phyloP scores from a whole-genome alignment of 1,140 invertebrate genomes.

The Apocrypta bakeri region DNA sequence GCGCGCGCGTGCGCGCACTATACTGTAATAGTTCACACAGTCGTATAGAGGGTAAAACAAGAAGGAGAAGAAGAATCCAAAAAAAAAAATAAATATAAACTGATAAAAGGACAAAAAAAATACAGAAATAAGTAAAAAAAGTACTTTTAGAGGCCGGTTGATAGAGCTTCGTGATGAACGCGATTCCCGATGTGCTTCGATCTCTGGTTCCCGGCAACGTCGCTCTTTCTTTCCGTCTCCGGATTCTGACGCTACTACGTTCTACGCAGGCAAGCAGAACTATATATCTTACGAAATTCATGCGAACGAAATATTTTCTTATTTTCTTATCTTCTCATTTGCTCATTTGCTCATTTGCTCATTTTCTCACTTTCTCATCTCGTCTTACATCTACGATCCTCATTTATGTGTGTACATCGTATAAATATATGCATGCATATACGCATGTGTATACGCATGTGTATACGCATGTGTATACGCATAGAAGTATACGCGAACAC shows the following conservation, averaged over 20 bases:
- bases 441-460: background rate
- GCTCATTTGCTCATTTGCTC: no score
- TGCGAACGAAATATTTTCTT: background rate
- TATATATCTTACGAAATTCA: no score
- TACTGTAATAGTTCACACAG: conserved; percentile 58
- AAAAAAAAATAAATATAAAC: conserved; percentile 43
- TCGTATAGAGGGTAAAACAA: conserved; percentile 61
- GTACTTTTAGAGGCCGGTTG: conserved; percentile 49
- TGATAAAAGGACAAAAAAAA: conserved; percentile 41
- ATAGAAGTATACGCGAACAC: background rate
- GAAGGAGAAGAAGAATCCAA: conserved; percentile 33
- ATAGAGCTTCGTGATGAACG: conserved; percentile 49
- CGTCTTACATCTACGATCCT: no score
- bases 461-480: background rate
- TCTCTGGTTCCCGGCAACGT: conserved; percentile 42
- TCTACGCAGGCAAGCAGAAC: no score
- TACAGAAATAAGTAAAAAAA: conserved; percentile 31
- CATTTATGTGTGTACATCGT: no score
- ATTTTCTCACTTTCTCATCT: no score
- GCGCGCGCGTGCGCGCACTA: conserved; percentile 36
- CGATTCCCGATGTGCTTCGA: conserved; percentile 43
- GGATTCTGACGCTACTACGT: background rate
- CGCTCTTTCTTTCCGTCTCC: conserved; percentile 23
- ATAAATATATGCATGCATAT: background rate
- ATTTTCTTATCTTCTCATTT: no score